Percentiles rank a stretch among this genome's conserved stretches.
Evolutionary conservation across 2,888 invertebrate genomes (phyloP).

Genomic region (Platypus cylindrus): DNA sequence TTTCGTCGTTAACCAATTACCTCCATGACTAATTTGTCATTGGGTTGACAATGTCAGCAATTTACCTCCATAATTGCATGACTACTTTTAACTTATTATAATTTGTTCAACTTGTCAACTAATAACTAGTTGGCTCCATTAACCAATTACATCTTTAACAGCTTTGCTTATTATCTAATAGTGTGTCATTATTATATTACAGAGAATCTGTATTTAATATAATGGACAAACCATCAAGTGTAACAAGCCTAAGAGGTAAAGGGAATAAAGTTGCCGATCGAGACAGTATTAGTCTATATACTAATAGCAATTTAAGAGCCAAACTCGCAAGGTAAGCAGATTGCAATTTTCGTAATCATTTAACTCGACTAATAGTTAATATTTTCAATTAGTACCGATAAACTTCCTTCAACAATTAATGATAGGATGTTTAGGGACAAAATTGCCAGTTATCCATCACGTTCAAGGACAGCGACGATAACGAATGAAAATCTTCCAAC

Average conservation of each 20-base stretch:
- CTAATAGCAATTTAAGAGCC: too few relatives aligned
- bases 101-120: too few relatives aligned
- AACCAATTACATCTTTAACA: background rate
- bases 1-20: background rate
- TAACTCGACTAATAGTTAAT: too few relatives aligned
- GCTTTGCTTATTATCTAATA: background rate
- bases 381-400: background rate
- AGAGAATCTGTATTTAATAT: constrained; percentile 8
- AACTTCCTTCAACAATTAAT: background rate
- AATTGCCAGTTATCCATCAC: constrained; percentile 8
- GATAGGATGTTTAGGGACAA: constrained; percentile 6
- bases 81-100: too few relatives aligned
- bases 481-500: constrained; percentile 25
- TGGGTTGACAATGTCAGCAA: too few relatives aligned
- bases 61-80: too few relatives aligned
- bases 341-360: too few relatives aligned
- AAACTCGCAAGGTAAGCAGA: too few relatives aligned
- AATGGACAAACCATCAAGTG: constrained; percentile 6
- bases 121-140: too few relatives aligned
- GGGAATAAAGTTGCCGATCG: constrained; percentile 14
- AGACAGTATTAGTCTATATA: constrained; percentile 7
- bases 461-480: constrained; percentile 6
- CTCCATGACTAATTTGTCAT: background rate
- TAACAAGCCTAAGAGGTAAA: constrained; percentile 9
- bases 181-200: background rate